A percentile compares a stretch with the other conserved stretches of the same genome.
Conservation (phyloP, 2,797 vertebrate genomes). For the Linurgus olivaceus region DNA sequence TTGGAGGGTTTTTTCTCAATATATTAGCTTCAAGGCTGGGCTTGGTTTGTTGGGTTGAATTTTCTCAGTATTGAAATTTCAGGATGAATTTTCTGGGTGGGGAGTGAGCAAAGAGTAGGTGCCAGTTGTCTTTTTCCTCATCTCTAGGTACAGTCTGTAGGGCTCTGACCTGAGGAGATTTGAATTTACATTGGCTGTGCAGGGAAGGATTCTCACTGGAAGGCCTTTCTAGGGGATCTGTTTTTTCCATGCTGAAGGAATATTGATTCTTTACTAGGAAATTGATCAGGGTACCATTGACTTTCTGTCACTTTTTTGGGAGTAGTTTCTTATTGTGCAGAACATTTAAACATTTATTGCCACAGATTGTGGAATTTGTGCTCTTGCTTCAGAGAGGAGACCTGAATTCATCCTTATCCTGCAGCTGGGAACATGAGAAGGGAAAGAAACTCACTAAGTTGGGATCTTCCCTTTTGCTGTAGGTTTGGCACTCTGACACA, state of each 20-base stretch:
- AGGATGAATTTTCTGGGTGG: neutral
- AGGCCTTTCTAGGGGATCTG: neutral
- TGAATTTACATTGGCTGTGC: neutral
- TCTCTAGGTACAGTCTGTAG: neutral
- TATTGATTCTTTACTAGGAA: neutral
- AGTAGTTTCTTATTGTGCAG: neutral
- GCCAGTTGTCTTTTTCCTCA: neutral
- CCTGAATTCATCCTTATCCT: neutral
- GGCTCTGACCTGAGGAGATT: neutral
- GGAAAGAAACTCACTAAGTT: neutral
- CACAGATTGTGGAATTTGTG: neutral
- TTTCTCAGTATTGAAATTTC: neutral
- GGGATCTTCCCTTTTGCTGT: neutral
- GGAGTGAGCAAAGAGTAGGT: neutral
- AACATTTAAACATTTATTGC: neutral
- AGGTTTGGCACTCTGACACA: neutral
- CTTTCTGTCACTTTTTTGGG: neutral
- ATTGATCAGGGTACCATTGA: neutral
- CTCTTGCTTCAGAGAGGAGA: neutral
- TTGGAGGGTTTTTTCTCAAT: rapidly evolving
- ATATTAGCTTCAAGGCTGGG: neutral
- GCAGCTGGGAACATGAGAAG: neutral
- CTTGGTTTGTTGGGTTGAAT: neutral
- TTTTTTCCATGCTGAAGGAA: neutral
- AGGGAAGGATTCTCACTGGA: neutral